phyloP scores from a whole-genome alignment of 1,140 invertebrate genomes.

The roundworm (Caenorhabditis elegans) region WBcel235 BX284602.5:13950501-13951000 shows the following conservation, averaged over 20 bases:
- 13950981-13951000: not conserved
- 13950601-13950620: no score
- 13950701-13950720: not conserved
- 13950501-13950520: no score
- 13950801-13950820: not conserved
- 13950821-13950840: not conserved
- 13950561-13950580: no score
- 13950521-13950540: no score
- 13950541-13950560: no score
- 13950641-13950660: no score
- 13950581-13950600: no score
- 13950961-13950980: not conserved
- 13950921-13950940: not conserved
- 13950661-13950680: not conserved
- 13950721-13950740: not conserved
- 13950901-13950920: not conserved
- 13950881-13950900: not conserved
- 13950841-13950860: not conserved
- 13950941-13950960: not conserved
- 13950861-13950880: slow-evolving; percentile 5
- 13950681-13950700: not conserved
- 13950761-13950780: not conserved
- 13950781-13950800: not conserved
- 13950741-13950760: not conserved
- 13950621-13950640: no score